phyloP scores from a whole-genome alignment of 2,113 vertebrate species.

The Psilopsiagon aurifrons region DNA sequence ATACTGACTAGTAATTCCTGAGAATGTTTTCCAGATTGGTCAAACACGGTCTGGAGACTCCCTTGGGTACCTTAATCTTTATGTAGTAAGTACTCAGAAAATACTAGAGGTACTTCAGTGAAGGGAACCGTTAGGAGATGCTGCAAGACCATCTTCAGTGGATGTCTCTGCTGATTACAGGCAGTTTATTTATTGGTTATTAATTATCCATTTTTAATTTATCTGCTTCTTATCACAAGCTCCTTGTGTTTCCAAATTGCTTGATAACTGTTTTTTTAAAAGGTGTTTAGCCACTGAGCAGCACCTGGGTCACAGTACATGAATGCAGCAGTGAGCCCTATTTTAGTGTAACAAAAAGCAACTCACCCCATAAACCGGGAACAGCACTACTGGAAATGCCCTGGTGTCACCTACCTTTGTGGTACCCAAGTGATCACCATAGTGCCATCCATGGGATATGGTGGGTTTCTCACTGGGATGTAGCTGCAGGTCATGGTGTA shows the following conservation, averaged over 20 bases:
- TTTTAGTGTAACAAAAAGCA: background rate
- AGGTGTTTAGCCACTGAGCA: background rate
- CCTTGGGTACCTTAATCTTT: background rate
- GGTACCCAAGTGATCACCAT: background rate
- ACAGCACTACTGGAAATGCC: background rate
- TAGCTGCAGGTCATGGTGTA: background rate
- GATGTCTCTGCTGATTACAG: background rate
- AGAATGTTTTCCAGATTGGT: background rate
- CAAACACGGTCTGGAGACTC: background rate
- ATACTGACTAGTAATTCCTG: background rate
- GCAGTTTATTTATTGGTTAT: background rate
- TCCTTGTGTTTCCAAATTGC: background rate
- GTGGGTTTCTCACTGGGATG: background rate
- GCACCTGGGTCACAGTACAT: background rate
- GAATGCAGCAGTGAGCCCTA: background rate
- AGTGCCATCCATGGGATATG: background rate
- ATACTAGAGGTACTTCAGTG: background rate
- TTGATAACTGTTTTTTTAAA: background rate
- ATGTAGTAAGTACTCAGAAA: background rate
- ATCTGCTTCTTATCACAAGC: background rate
- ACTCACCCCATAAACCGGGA: rapidly evolving
- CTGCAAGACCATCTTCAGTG: background rate
- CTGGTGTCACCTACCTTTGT: background rate
- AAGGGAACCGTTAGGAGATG: background rate
- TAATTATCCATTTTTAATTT: background rate